A percentile compares a stretch with the other conserved stretches of the same genome.
Evolutionary conservation across 2,113 vertebrate genomes (phyloP).

Genomic region (Brienomyrus longianalis): DNA sequence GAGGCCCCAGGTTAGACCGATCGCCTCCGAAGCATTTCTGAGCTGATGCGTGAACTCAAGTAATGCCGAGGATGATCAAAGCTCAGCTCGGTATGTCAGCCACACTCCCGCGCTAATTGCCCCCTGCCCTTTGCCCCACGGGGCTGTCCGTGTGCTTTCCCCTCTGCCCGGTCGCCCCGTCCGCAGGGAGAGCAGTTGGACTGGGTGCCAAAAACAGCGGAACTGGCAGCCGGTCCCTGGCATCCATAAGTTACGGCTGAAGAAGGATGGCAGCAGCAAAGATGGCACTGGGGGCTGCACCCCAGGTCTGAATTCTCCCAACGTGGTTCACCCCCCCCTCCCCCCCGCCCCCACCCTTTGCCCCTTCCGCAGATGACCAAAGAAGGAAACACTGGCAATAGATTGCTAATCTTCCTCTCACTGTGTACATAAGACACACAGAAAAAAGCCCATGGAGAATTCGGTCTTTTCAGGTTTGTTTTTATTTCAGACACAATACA

Average conservation of each 20-base stretch:
- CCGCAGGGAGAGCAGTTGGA: neutral
- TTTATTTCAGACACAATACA: neutral
- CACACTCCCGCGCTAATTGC: neutral
- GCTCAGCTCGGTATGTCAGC: neutral
- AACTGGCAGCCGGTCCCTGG: too few species aligned
- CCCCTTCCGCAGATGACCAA: neutral
- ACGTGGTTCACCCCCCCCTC: neutral
- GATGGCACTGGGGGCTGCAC: neutral
- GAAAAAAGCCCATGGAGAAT: neutral
- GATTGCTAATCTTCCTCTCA: neutral
- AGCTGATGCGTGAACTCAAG: neutral
- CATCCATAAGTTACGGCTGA: neutral
- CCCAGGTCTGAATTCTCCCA: neutral
- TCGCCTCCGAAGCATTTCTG: neutral
- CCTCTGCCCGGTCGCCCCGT: neutral
- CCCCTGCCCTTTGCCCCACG: neutral
- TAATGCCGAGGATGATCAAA: neutral
- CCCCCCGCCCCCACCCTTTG: too few species aligned
- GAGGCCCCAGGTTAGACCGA: neutral
- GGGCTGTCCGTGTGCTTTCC: neutral
- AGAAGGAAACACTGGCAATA: neutral
- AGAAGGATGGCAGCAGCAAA: neutral
- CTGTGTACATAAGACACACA: neutral
- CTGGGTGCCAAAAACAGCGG: neutral
- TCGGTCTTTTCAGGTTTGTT: neutral